Evolutionary conservation across 2,113 vertebrate genomes (phyloP).

Genomic region (Melierax canorus): DNA sequence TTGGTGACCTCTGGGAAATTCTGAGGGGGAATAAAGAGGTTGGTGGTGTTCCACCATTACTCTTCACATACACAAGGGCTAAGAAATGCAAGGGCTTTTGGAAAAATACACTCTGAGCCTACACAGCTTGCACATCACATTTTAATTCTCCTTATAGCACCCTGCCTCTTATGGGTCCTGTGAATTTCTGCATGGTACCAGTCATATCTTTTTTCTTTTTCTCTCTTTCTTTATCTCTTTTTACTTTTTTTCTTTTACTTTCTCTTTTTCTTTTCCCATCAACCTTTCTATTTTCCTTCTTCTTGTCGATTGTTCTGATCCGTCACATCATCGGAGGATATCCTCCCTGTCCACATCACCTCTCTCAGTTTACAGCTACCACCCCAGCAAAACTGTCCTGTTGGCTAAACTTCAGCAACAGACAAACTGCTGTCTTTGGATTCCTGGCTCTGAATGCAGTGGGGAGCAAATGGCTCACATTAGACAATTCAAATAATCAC

Average conservation of each 20-base stretch:
- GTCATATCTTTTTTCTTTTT: background rate
- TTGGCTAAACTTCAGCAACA: background rate
- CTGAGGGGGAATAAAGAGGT: background rate
- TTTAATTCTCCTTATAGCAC: background rate
- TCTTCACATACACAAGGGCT: background rate
- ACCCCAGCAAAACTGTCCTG: background rate
- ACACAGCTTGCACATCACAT: background rate
- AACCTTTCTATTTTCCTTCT: background rate
- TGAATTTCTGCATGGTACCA: background rate
- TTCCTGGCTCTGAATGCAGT: background rate
- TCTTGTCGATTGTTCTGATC: accelerated
- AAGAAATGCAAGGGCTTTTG: background rate
- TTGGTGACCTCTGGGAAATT: background rate
- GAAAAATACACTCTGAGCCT: background rate
- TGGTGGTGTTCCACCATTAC: background rate
- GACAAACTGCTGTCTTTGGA: background rate
- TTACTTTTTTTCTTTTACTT: no score
- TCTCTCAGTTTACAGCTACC: background rate
- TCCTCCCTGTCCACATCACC: background rate
- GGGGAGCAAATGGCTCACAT: background rate
- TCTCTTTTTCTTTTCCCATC: background rate
- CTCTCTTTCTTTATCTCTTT: no score
- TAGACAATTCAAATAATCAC: background rate
- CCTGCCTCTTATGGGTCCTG: background rate
- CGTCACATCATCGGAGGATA: background rate